Evolutionary conservation across 2,113 vertebrate species (phyloP).

Genomic region (Scomber japonicus): DNA sequence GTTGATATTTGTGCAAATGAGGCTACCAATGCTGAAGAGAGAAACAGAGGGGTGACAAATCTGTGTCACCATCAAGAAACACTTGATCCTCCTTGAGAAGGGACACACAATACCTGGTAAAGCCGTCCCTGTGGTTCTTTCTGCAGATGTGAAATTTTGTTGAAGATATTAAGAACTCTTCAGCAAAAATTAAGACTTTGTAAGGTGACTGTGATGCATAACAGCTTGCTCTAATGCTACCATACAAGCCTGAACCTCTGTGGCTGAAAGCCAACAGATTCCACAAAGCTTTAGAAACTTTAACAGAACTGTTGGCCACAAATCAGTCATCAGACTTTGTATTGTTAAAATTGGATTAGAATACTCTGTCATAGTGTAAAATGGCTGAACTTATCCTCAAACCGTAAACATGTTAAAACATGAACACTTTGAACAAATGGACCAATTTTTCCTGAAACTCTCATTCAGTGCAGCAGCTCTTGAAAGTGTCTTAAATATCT

Average conservation of each 20-base stretch:
- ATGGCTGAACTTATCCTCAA: not conserved
- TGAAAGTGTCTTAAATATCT: not conserved
- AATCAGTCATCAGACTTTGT: slow-evolving; percentile 18
- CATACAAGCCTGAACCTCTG: not conserved
- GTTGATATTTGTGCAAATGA: not conserved
- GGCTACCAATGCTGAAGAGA: too few relatives aligned
- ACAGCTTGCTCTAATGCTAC: slow-evolving; percentile 16
- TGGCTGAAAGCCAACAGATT: slow-evolving; percentile 43
- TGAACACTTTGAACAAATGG: slow-evolving; percentile 13
- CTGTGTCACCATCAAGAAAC: slow-evolving; percentile 6
- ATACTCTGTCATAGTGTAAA: slow-evolving; percentile 7
- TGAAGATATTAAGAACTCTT: not conserved
- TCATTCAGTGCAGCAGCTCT: slow-evolving; percentile 2
- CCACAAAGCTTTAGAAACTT: slow-evolving; percentile 45
- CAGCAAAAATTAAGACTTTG: slow-evolving; percentile 3
- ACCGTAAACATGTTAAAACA: slow-evolving; percentile 36
- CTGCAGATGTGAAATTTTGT: not conserved
- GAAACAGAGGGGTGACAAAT: not conserved
- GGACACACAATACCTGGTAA: slow-evolving; percentile 11
- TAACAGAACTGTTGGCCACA: slow-evolving; percentile 19
- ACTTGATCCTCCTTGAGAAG: slow-evolving; percentile 5
- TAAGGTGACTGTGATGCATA: slow-evolving; percentile 10
- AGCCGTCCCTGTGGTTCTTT: not conserved
- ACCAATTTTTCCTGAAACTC: not conserved
- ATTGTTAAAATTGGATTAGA: slow-evolving; percentile 24